phyloP scores from a whole-genome alignment of 2,888 invertebrate species.

The Conus canariensis region DNA sequence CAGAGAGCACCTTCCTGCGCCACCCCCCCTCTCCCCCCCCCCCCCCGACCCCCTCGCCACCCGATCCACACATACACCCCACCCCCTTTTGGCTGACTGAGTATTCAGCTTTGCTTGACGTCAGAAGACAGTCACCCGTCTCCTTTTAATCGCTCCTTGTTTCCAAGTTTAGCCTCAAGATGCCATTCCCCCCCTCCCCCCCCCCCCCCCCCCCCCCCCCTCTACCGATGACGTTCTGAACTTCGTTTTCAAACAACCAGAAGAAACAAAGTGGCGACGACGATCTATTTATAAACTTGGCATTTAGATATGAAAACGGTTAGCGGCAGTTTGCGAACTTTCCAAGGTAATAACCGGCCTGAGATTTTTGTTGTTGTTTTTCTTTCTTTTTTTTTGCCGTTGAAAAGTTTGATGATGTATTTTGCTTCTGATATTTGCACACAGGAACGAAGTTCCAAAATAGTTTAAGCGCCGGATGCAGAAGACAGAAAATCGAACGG shows the following conservation, averaged over 20 bases:
- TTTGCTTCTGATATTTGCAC: too few species aligned
- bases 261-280: neutral
- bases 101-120: neutral
- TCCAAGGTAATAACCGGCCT: neutral
- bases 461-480: too few species aligned
- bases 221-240: neutral
- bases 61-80: neutral
- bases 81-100: neutral
- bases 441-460: too few species aligned
- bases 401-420: too few species aligned
- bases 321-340: neutral
- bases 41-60: too few species aligned
- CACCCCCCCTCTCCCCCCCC: too few species aligned
- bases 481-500: too few species aligned
- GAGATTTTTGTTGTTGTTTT: too few species aligned
- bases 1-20: too few species aligned
- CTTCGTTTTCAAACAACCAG: neutral
- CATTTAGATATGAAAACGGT: neutral
- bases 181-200: neutral
- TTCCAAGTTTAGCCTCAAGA: neutral
- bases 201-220: neutral
- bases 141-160: neutral
- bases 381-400: too few species aligned
- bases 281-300: neutral
- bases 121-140: neutral